Base-by-base conservation (phyloP, 1,140 invertebrate genomes). In the Andricus grossulariae region DNA sequence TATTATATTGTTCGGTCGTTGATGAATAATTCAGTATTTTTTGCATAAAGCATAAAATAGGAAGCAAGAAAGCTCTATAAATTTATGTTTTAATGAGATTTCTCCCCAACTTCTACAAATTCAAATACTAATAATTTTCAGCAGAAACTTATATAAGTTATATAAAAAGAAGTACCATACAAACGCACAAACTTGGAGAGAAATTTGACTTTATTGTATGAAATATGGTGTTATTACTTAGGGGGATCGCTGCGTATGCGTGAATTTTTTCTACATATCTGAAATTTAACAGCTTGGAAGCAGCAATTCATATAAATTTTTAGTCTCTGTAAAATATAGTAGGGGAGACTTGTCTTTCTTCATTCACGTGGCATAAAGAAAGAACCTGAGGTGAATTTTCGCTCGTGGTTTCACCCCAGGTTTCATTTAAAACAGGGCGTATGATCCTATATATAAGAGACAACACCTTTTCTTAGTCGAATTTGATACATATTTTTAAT, bases 291-390 rank as follows among this genome's bases (percentile, higher is more conserved):
- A 66, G 60, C 60, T 66, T 66, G 60, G 60, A 66, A 66, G 60
- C 60, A 66, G 60, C 60, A 66, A 66, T 66, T 66, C 60, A 66
- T 66, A 66, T 66, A 66, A 66, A 66, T 66, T 66, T 66, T 66
- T 32, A 66, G 60, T 66, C 60, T n/a, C 32, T 45, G 25, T 66
- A 45, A 55, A 10, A 55, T 66, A 39, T 66, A 60, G 25, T 66
- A 39, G 60, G 60, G 60, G 39, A 66, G 60, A 66, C 25, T 66
- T 66, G 15, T 66, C 60, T 66, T 66, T 66, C 60, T 66, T 39
- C 16, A 25, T 66, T 39, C 16, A 66, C 21, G n/a, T 54, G 60
- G 60, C 15, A 66, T 39, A 66, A 19, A 19, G 21, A 66, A 66
- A 21, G 25, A 66, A 39, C 21, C 60, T n/a, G 60, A 66, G 60